phyloP scores from a whole-genome alignment of 2,113 vertebrate species.

The Ophiodon elongatus region DNA sequence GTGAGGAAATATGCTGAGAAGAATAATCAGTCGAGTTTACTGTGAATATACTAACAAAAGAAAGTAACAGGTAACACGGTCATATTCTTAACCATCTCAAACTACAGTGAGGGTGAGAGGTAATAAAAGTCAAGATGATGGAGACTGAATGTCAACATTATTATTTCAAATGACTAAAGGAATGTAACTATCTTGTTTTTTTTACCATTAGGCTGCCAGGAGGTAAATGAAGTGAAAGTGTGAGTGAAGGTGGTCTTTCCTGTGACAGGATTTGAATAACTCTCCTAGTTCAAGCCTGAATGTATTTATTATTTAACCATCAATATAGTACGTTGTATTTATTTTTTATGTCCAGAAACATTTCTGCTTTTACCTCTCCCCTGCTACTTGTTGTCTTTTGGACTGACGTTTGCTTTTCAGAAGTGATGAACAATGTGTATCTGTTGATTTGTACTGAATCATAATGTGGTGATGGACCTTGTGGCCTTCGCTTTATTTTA shows the following conservation, averaged over 20 bases:
- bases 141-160: slow-evolving; percentile 4
- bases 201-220: neutral
- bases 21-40: neutral
- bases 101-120: neutral
- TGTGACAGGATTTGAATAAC: slow-evolving; percentile 31
- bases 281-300: slow-evolving; percentile 4
- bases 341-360: slow-evolving; percentile 29
- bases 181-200: slow-evolving; percentile 25
- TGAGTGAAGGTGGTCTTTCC: neutral
- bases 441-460: neutral
- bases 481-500: slow-evolving; percentile 28
- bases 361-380: slow-evolving; percentile 38
- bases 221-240: neutral
- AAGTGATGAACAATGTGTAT: neutral
- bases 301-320: slow-evolving; percentile 30
- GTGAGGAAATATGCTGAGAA: neutral
- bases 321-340: slow-evolving; percentile 34
- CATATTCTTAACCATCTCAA: neutral
- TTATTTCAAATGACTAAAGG: slow-evolving; percentile 6
- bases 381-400: slow-evolving; percentile 53
- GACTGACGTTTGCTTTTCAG: slow-evolving; percentile 24
- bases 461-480: slow-evolving; percentile 16
- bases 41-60: neutral
- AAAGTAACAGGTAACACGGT: neutral
- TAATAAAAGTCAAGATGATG: neutral